phyloP scores from a whole-genome alignment of 2,113 vertebrate species.

The Leptodactylus fuscus region DNA sequence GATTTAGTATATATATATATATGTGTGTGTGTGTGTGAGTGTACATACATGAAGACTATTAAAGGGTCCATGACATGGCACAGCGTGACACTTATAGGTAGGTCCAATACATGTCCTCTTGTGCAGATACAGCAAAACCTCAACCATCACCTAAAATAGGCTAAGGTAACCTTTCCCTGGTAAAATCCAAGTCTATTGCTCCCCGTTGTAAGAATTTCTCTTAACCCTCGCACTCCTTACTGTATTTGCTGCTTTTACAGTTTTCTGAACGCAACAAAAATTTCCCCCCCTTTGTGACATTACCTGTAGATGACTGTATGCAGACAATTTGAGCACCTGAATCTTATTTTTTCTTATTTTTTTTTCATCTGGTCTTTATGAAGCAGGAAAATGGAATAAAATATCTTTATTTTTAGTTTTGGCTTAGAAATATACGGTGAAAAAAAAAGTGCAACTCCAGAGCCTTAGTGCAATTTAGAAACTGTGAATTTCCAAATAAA shows the following conservation, averaged over 20 bases:
- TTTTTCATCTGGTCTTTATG: conserved; percentile 65
- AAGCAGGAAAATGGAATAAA: conserved; percentile 50
- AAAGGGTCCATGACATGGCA: not conserved
- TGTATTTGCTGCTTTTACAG: not conserved
- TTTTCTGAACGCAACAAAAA: not conserved
- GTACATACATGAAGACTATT: not conserved
- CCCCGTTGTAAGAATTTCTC: no score
- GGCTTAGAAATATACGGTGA: conserved; percentile 78
- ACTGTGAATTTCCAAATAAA: conserved; percentile 99
- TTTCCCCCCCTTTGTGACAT: conserved; percentile 65
- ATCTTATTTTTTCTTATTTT: conserved; percentile 49
- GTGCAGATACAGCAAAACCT: not conserved
- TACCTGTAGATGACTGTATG: conserved; percentile 66
- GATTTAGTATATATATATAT: not conserved
- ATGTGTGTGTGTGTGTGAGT: not conserved
- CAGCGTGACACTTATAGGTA: not conserved
- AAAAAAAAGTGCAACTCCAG: conserved; percentile 87
- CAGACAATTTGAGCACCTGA: conserved; percentile 72
- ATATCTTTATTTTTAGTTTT: conserved; percentile 63
- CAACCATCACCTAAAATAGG: not conserved
- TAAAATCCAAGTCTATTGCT: no score
- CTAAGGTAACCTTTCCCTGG: no score
- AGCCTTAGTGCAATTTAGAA: conserved; percentile 98
- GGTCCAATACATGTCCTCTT: not conserved
- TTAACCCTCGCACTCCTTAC: not conserved